Conservation (phyloP, 1,140 invertebrate genomes). For the Coptotermes formosanus region DNA sequence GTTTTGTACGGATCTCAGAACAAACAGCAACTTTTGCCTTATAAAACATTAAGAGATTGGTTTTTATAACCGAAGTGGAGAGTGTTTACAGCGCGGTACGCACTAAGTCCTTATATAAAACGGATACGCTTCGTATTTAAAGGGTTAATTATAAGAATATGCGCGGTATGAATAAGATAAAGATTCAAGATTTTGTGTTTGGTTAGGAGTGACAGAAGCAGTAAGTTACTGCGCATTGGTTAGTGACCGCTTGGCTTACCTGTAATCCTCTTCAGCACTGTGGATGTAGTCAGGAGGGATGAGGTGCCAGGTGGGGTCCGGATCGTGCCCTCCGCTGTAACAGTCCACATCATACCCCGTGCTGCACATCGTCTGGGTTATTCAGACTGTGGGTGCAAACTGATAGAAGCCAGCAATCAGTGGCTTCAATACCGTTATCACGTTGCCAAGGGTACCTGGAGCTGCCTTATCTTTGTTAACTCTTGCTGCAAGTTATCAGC, state of each 20-base stretch:
- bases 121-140: too few species aligned
- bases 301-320: constrained; percentile 3
- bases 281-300: background rate
- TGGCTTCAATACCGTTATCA: background rate
- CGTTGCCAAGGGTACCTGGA: background rate
- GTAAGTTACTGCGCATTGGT: too few species aligned
- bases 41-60: too few species aligned
- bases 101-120: too few species aligned
- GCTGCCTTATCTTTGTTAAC: background rate
- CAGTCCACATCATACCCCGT: background rate
- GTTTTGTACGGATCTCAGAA: too few species aligned
- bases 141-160: too few species aligned
- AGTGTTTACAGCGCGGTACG: too few species aligned
- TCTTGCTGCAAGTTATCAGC: background rate
- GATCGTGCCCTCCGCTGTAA: background rate
- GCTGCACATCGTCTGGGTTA: background rate
- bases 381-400: background rate
- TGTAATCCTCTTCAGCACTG: background rate
- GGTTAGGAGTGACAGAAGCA: too few species aligned
- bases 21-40: too few species aligned
- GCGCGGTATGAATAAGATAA: too few species aligned
- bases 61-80: too few species aligned
- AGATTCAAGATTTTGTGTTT: too few species aligned
- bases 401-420: background rate
- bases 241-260: background rate